Base-by-base conservation (phyloP, 2,888 invertebrate genomes). In the Nemotelus pantherinus region DNA sequence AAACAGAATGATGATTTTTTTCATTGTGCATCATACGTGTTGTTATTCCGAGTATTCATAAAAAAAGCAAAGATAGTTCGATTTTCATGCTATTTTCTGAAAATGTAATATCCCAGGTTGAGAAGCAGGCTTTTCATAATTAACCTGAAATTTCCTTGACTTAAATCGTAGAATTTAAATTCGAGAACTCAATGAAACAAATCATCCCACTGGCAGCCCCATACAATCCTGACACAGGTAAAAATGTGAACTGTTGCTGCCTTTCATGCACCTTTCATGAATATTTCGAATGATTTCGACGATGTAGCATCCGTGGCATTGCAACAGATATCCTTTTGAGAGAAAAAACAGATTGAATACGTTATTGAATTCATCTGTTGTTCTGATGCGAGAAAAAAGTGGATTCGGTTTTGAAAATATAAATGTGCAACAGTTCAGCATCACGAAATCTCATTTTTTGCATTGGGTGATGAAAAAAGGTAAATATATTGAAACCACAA, bases 341-440 rank as follows among this genome's bases (percentile, higher is more conserved):
- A 55, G n/a, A 55, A 57, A 72, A 58, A 25, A 25, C 25, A 50
- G 50, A 48, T 60, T 60, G 60, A 63, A 74, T 47, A 48, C 48
- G 47, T 74, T 60, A 74, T 72, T 57, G 39, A 60, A 60, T 60
- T 74, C 60, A 60, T 74, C 50, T 74, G 60, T 74, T 60, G 60
- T 41, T 58, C 60, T 39, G 41, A 7, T 3, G 10, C 39, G 6
- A 25, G 48, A 63, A 74, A 74, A 74, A 74, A n/a, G 1, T 3
- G n/a, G 39, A 50, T 63, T 48, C 50, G 5, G 5, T 3, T 3
- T 39, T 39, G 41, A 7, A 63, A n/a, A 5, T 47, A 63, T 41
- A 57, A 48, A 72, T 45, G 60, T 74, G 74, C 74, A 74, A 74
- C 74, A 74, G 74, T 74, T 50, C 50, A 50, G 48, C 63, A 63